Conservation (phyloP, 2,113 vertebrate genomes). For the Gopherus evgoodei region DNA sequence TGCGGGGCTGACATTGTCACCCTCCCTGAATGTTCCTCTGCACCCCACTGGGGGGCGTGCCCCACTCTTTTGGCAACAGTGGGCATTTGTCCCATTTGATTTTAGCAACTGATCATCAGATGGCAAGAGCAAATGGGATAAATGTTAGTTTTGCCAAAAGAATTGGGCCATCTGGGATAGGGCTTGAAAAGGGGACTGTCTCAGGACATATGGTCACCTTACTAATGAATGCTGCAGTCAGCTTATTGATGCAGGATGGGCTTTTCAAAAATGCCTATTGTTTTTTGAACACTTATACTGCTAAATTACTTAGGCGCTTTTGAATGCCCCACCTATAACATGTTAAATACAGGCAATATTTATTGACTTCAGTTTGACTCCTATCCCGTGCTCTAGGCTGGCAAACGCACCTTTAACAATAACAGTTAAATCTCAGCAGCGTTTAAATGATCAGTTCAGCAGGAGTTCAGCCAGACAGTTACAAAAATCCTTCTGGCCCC, state of each 20-base stretch:
- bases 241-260: neutral
- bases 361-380: neutral
- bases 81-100: too few relatives aligned
- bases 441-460: neutral
- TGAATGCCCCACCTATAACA: neutral
- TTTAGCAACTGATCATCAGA: too few relatives aligned
- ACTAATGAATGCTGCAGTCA: neutral
- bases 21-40: too few relatives aligned
- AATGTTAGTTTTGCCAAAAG: too few relatives aligned
- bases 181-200: too few relatives aligned
- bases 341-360: neutral
- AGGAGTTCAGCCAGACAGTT: neutral
- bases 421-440: neutral
- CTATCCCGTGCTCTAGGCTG: neutral
- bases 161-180: too few relatives aligned
- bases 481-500: neutral
- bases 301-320: neutral
- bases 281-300: neutral
- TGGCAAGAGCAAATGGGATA: too few relatives aligned
- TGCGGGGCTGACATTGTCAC: too few relatives aligned
- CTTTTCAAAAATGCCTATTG: neutral
- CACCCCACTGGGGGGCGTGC: too few relatives aligned
- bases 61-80: too few relatives aligned
- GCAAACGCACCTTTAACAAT: fast-evolving
- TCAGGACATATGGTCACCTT: too few relatives aligned